Evolutionary conservation across 2,113 vertebrate genomes (phyloP).

Genomic region (Zosterops borbonicus): DNA sequence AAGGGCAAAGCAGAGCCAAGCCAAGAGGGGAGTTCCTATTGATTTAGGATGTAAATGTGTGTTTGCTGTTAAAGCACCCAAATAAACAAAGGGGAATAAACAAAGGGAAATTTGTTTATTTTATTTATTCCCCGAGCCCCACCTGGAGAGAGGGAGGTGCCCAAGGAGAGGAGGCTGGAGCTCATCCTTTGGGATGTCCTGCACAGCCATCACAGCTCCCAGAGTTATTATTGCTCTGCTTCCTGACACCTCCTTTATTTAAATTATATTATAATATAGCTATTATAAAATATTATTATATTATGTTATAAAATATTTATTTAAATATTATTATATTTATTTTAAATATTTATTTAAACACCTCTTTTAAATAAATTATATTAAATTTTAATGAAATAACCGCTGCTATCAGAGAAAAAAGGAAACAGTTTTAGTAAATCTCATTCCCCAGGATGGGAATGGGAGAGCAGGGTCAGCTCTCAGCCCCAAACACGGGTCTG

Average conservation of each 20-base stretch:
- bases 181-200: neutral
- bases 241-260: neutral
- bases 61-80: neutral
- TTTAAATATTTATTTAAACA: no score
- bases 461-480: neutral
- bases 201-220: no score
- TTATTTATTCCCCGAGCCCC: neutral
- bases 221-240: neutral
- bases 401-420: no score
- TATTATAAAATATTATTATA: no score
- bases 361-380: neutral
- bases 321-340: no score
- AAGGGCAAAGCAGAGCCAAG: neutral
- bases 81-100: neutral
- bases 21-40: neutral
- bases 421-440: neutral
- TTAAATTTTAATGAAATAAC: neutral
- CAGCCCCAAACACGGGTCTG: neutral
- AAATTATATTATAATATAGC: neutral
- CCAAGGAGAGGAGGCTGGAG: neutral
- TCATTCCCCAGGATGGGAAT: rapidly evolving
- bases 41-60: neutral
- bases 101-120: neutral
- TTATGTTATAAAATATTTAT: no score
- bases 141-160: neutral